Conservation (phyloP, 2,888 invertebrate species). For the Cecidostiba fungosa region DNA sequence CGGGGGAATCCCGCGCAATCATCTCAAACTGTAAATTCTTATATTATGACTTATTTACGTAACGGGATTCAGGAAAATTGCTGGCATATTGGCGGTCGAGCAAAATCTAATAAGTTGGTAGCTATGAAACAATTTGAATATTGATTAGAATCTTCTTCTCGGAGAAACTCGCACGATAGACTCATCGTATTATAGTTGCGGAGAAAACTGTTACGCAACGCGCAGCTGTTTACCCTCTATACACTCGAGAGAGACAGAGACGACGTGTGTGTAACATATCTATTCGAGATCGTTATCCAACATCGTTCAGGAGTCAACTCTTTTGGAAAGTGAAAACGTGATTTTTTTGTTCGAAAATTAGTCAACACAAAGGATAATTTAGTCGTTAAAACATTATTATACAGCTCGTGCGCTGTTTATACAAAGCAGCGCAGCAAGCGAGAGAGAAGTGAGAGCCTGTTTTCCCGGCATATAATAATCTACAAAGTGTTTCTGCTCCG, state of each 20-base stretch:
- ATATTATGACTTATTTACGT: background rate
- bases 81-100: background rate
- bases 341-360: slow-evolving; percentile 26
- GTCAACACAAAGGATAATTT: slow-evolving; percentile 26
- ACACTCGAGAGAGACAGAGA: background rate
- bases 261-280: background rate
- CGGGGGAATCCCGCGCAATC: background rate
- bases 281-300: background rate
- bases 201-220: background rate
- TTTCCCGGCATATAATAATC: slow-evolving; percentile 41
- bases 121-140: background rate
- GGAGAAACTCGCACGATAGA: background rate
- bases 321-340: slow-evolving; percentile 22
- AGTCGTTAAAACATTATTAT: slow-evolving; percentile 24
- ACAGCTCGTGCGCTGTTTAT: slow-evolving; percentile 24
- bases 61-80: slow-evolving; percentile 5
- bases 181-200: background rate
- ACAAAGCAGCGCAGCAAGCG: background rate
- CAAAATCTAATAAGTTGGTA: background rate
- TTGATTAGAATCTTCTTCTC: background rate
- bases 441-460: slow-evolving; percentile 29
- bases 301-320: background rate
- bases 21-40: background rate
- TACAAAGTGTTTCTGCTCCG: slow-evolving; percentile 39
- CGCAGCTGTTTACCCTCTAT: background rate